Evolutionary conservation across 2,888 invertebrate species (phyloP).

Genomic region (Lycia hirtaria): DNA sequence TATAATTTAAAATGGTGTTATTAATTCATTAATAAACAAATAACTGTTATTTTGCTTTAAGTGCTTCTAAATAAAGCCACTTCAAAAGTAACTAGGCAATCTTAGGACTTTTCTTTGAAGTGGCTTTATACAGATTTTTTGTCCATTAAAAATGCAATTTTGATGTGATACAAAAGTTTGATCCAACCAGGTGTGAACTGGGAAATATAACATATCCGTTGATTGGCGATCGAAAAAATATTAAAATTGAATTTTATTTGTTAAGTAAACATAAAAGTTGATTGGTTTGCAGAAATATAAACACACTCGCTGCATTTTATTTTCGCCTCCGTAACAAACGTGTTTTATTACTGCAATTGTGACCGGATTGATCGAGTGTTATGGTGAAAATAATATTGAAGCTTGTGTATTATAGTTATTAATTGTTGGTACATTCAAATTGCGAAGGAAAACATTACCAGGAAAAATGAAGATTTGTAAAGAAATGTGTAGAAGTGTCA

Average conservation of each 20-base stretch:
- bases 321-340: conserved; percentile 7
- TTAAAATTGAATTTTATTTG: conserved; percentile 25
- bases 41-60: too few relatives aligned
- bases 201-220: conserved; percentile 9
- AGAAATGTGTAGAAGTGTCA: too few relatives aligned
- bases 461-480: too few relatives aligned
- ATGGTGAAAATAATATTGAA: too few relatives aligned
- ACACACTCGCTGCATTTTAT: conserved; percentile 11
- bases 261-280: conserved; percentile 27
- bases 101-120: too few relatives aligned
- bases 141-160: background rate
- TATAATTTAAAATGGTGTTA: too few relatives aligned
- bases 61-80: too few relatives aligned
- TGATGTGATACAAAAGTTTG: background rate
- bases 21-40: too few relatives aligned
- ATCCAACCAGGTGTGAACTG: conserved; percentile 3
- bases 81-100: too few relatives aligned
- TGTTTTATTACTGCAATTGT: background rate
- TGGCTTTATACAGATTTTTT: background rate
- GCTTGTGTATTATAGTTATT: too few relatives aligned
- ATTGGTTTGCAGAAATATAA: conserved; percentile 24
- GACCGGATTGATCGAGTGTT: background rate
- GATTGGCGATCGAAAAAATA: conserved; percentile 22
- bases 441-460: too few relatives aligned
- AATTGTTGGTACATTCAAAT: too few relatives aligned